Conservation (phyloP, 2,113 vertebrate genomes). For the Gnathonemus echidnorhynchus region DNA sequence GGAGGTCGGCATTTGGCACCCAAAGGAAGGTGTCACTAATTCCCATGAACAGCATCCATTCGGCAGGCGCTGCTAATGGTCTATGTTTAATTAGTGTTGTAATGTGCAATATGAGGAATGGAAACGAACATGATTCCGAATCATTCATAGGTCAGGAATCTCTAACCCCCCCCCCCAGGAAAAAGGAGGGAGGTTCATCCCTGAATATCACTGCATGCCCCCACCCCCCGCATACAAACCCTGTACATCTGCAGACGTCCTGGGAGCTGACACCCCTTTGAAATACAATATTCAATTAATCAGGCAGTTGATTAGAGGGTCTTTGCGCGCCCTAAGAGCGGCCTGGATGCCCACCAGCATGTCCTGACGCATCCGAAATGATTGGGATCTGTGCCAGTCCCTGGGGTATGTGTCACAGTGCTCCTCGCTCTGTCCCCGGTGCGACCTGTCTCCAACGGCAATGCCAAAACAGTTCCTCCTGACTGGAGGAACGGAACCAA, state of each 20-base stretch:
- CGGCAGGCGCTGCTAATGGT: slow-evolving; percentile 43
- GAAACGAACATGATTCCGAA: slow-evolving; percentile 43
- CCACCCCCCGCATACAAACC: not conserved
- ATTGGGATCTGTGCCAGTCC: slow-evolving; percentile 37
- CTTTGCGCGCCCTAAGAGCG: slow-evolving; percentile 41
- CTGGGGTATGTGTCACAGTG: slow-evolving; percentile 42
- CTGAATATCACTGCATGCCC: slow-evolving; percentile 12
- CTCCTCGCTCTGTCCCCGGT: slow-evolving; percentile 31
- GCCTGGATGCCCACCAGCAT: slow-evolving; percentile 46
- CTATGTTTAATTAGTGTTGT: slow-evolving; percentile 53
- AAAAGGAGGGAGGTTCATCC: not conserved
- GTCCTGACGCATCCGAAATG: slow-evolving; percentile 54
- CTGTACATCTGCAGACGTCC: slow-evolving; percentile 24
- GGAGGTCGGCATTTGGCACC: slow-evolving; percentile 37
- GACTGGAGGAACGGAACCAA: not conserved
- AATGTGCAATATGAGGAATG: slow-evolving; percentile 38
- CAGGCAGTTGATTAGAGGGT: slow-evolving; percentile 46
- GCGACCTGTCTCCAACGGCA: slow-evolving; percentile 34
- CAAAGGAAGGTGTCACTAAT: slow-evolving; percentile 34
- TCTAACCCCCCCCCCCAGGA: slow-evolving; percentile 35
- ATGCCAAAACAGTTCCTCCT: slow-evolving; percentile 18
- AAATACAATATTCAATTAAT: slow-evolving; percentile 57
- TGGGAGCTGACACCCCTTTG: slow-evolving; percentile 32
- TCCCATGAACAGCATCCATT: slow-evolving; percentile 42
- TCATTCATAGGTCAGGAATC: slow-evolving; percentile 42